Evolutionary conservation across 2,113 vertebrate genomes (phyloP).

Genomic region (Coptodon bakossiorum): DNA sequence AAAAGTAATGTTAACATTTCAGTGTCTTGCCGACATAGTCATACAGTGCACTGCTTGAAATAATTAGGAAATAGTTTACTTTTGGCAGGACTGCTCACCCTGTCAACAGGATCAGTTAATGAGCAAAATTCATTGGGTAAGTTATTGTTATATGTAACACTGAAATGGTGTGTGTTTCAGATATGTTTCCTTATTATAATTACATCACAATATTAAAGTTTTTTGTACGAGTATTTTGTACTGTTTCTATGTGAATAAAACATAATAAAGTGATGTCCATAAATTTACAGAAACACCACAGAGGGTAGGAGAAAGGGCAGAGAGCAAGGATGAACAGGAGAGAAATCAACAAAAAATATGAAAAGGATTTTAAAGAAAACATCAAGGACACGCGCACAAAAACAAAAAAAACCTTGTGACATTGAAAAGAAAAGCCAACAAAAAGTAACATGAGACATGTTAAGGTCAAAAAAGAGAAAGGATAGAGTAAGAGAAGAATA

Average conservation of each 20-base stretch:
- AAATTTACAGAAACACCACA: background rate
- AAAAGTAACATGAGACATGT: background rate
- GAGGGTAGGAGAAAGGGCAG: background rate
- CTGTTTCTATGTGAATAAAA: background rate
- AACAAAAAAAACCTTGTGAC: background rate
- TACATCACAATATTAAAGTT: background rate
- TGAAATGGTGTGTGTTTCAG: background rate
- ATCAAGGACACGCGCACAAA: background rate
- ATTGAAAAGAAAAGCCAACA: background rate
- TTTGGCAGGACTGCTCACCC: background rate
- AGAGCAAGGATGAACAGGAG: background rate
- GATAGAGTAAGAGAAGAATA: background rate
- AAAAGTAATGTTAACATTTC: background rate
- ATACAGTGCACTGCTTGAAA: background rate
- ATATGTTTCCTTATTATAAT: background rate
- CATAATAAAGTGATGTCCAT: background rate
- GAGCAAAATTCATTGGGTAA: background rate
- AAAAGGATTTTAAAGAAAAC: background rate
- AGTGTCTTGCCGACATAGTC: background rate
- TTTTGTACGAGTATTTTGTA: background rate
- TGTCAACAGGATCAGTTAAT: background rate
- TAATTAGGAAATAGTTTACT: background rate
- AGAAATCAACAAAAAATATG: background rate
- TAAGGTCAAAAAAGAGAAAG: conserved; percentile 16
- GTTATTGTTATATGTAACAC: background rate